These are phyloP conservation scores for Emmelina monodactyla DNA, from an alignment of 2,888 invertebrate species.

Conservation along the genomic window DNA sequence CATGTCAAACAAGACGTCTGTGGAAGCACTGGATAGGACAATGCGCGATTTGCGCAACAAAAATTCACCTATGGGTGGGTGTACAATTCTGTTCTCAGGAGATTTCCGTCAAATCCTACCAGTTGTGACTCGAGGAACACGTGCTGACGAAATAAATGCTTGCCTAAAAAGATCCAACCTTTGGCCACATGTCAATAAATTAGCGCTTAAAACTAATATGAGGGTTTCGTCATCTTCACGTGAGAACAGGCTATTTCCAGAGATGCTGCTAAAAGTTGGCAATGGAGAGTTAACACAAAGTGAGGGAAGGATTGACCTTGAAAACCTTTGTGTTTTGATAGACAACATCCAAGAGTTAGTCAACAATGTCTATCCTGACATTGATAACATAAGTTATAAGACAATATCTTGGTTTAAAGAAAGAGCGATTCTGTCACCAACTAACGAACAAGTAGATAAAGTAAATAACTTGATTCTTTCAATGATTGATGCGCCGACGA, in stretches of 20 bases:
- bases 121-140: slow-evolving; percentile 14
- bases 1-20: slow-evolving; percentile 19
- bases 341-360: slow-evolving; percentile 13
- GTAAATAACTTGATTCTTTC: slow-evolving; percentile 18
- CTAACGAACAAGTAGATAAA: slow-evolving; percentile 20
- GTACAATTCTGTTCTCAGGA: slow-evolving; percentile 18
- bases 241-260: slow-evolving; percentile 19
- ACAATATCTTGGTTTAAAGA: slow-evolving; percentile 19
- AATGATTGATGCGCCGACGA: slow-evolving; percentile 9
- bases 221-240: slow-evolving; percentile 17
- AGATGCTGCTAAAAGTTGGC: slow-evolving; percentile 19
- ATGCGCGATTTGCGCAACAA: slow-evolving; percentile 19
- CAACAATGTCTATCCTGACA: slow-evolving; percentile 4
- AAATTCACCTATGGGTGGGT: slow-evolving; percentile 18
- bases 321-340: slow-evolving; percentile 11
- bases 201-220: slow-evolving; percentile 20
- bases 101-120: slow-evolving; percentile 19
- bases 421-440: slow-evolving; percentile 19
- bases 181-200: slow-evolving; percentile 15
- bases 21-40: slow-evolving; percentile 21
- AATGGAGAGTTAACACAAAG: slow-evolving; percentile 5
- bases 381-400: slow-evolving; percentile 13
- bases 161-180: slow-evolving; percentile 16
- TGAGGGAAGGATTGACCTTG: background rate
- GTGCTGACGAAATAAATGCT: slow-evolving; percentile 15